Evolutionary conservation across 2,797 vertebrate species (phyloP).

Genomic region (Pachyuromys duprasi): DNA sequence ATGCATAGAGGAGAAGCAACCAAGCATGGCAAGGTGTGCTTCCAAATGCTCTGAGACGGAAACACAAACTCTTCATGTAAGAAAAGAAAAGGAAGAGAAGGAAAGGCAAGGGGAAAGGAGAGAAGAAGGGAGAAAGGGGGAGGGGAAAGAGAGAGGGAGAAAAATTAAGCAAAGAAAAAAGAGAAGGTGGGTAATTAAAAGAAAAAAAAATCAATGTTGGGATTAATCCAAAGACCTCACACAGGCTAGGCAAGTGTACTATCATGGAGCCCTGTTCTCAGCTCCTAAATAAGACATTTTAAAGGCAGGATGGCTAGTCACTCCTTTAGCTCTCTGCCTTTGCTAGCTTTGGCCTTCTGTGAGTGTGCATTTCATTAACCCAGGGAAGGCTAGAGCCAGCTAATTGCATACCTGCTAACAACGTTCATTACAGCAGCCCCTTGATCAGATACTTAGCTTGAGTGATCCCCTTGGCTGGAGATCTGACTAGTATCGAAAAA

Average conservation of each 20-base stretch:
- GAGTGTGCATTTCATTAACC: slow-evolving; percentile 40
- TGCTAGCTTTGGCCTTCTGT: slow-evolving; percentile 1
- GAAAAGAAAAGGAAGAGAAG: background rate
- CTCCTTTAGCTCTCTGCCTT: background rate
- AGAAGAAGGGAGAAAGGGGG: no score
- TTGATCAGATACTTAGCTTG: slow-evolving; percentile 69
- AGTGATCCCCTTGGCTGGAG: slow-evolving; percentile 76
- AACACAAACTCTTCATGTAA: background rate
- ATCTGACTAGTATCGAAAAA: slow-evolving; percentile 85
- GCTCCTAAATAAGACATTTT: background rate
- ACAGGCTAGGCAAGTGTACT: background rate
- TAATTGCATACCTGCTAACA: slow-evolving; percentile 68
- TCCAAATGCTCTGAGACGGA: background rate
- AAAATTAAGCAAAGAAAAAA: background rate
- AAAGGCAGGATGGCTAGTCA: background rate
- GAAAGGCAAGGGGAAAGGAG: fast-evolving
- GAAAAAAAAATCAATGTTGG: background rate
- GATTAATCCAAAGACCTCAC: background rate
- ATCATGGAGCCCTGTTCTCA: background rate
- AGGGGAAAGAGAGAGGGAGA: no score
- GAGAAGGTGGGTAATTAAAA: background rate
- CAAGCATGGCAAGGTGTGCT: background rate
- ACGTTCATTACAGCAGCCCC: slow-evolving; percentile 71
- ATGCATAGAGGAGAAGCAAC: background rate
- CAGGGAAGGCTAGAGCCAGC: background rate